Evolutionary conservation across 2,888 invertebrate genomes (phyloP).

Genomic region (Tachystola acroxantha): DNA sequence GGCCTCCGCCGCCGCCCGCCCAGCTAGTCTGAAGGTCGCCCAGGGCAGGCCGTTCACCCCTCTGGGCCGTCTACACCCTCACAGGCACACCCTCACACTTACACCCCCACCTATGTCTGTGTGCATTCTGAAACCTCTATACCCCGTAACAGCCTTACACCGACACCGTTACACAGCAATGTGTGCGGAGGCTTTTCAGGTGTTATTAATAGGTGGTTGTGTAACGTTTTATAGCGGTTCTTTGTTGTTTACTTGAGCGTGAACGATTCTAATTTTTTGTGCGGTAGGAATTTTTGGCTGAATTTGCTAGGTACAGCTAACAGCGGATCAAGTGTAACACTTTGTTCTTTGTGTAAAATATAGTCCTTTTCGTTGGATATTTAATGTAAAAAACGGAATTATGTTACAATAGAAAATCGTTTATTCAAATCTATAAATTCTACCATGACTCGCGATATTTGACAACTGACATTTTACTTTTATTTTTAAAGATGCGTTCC

Average conservation of each 20-base stretch:
- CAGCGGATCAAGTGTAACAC: too few species aligned
- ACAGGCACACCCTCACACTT: slow-evolving; percentile 13
- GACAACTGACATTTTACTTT: too few species aligned
- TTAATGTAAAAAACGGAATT: too few species aligned
- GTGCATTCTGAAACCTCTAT: background rate
- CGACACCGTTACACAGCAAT: background rate
- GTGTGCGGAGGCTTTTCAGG: slow-evolving; percentile 13
- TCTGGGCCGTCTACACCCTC: slow-evolving; percentile 25
- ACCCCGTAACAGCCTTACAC: background rate
- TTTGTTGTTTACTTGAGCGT: slow-evolving; percentile 20
- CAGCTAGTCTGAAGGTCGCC: slow-evolving; percentile 66
- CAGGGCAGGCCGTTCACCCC: slow-evolving; percentile 60
- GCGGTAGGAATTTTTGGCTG: background rate
- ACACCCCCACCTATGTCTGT: background rate
- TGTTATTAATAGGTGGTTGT: slow-evolving; percentile 23
- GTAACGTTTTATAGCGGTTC: slow-evolving; percentile 13
- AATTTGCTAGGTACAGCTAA: too few species aligned
- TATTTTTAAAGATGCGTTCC: too few species aligned
- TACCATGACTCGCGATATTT: too few species aligned
- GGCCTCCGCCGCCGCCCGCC: slow-evolving; percentile 18
- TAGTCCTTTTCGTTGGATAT: too few species aligned
- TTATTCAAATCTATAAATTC: too few species aligned
- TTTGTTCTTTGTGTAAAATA: too few species aligned
- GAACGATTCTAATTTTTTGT: slow-evolving; percentile 3
- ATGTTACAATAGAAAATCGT: too few species aligned